Evolutionary conservation across 2,797 vertebrate species (phyloP).

Genomic region (Amblyopsis hoosieri): DNA sequence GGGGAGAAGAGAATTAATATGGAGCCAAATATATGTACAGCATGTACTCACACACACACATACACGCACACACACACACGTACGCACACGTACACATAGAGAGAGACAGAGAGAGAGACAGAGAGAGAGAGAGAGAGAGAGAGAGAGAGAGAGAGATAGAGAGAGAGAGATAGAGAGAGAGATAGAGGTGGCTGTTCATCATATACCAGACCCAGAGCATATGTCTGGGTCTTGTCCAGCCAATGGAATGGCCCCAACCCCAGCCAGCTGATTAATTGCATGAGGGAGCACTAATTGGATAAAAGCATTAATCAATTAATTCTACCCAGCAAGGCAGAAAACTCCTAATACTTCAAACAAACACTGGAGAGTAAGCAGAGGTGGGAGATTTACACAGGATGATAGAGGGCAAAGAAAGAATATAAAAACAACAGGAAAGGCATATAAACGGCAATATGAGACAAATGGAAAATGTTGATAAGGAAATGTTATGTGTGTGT

Average conservation of each 20-base stretch:
- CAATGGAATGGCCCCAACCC: conserved; percentile 62
- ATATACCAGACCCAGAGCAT: conserved; percentile 60
- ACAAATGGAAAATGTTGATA: conserved; percentile 30
- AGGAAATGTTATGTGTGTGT: conserved; percentile 24
- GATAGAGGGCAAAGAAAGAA: background rate
- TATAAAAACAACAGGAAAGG: conserved; percentile 16
- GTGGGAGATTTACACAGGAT: conserved; percentile 21
- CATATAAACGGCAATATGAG: conserved; percentile 21
- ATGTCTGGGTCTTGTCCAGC: conserved; percentile 65
- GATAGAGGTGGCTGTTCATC: conserved; percentile 64
- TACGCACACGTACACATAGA: too few species aligned
- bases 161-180: background rate
- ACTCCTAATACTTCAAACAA: conserved; percentile 77
- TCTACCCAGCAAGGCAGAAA: conserved; percentile 76
- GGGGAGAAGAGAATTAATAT: background rate
- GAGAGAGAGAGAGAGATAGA: too few species aligned
- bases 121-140: too few species aligned
- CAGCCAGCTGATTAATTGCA: conserved; percentile 81
- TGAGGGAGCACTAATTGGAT: conserved; percentile 83
- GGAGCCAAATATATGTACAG: background rate
- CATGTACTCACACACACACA: conserved; percentile 8
- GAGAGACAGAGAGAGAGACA: too few species aligned
- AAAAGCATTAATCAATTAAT: conserved; percentile 84
- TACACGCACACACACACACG: background rate
- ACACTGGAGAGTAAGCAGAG: conserved; percentile 57